phyloP scores from a whole-genome alignment of 2,797 vertebrate genomes.

The Lophotriccus pileatus region DNA sequence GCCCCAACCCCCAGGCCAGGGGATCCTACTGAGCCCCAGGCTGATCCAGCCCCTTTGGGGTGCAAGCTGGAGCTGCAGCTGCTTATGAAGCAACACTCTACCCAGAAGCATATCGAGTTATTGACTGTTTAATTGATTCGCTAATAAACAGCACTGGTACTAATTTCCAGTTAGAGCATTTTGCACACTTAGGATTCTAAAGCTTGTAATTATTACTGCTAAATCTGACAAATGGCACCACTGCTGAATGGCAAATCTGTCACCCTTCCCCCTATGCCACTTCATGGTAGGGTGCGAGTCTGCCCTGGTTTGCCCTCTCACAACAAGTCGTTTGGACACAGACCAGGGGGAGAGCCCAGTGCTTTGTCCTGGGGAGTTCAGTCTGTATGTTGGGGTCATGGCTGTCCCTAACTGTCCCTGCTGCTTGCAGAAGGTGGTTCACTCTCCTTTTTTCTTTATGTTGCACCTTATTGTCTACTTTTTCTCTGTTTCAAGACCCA shows the following conservation, averaged over 20 bases:
- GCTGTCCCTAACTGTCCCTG: not conserved
- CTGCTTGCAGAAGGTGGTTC: not conserved
- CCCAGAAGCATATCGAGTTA: not conserved
- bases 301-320: not conserved
- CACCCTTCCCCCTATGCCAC: not conserved
- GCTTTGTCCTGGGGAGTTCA: not conserved
- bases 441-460: not conserved
- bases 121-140: not conserved
- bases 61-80: not conserved
- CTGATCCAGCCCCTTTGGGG: not conserved
- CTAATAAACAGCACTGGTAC: not conserved
- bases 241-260: not conserved
- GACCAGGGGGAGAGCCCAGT: too few relatives aligned
- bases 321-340: not conserved
- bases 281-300: not conserved
- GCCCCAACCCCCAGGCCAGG: not conserved
- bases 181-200: not conserved
- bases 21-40: not conserved
- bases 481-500: not conserved
- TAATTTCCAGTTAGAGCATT: not conserved
- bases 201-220: not conserved
- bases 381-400: not conserved
- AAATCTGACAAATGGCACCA: not conserved
- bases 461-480: not conserved
- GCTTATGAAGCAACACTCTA: not conserved